Evolutionary conservation across 2,797 vertebrate species (phyloP).

Genomic region (Chlorospingus flavigularis): DNA sequence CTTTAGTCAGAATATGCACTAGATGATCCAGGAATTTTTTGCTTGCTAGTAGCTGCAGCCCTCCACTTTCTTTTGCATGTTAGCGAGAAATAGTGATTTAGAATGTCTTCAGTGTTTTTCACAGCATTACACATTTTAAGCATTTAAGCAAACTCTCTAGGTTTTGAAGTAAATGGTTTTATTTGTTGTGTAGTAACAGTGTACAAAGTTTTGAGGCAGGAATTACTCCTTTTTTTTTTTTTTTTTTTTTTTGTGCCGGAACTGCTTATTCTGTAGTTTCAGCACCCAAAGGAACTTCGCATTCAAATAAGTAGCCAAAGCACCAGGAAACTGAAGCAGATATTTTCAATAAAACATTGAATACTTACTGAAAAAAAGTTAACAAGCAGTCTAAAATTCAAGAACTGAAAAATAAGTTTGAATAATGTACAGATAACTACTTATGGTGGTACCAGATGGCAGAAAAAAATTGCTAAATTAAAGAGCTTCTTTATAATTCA

Average conservation of each 20-base stretch:
- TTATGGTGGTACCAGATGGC: neutral
- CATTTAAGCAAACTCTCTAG: neutral
- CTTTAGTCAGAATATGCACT: neutral
- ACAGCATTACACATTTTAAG: neutral
- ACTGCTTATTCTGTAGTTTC: neutral
- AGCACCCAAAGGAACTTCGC: neutral
- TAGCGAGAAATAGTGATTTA: neutral
- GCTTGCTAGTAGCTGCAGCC: neutral
- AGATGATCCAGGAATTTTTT: neutral
- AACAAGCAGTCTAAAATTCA: neutral
- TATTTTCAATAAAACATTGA: neutral
- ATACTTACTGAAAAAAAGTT: neutral
- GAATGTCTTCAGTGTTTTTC: neutral
- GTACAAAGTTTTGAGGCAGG: neutral
- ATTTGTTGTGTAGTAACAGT: neutral
- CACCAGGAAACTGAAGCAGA: neutral
- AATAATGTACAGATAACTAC: neutral
- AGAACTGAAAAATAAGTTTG: neutral
- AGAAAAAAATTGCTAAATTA: neutral
- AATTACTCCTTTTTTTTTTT: neutral
- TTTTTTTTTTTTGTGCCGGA: neutral
- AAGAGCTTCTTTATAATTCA: neutral
- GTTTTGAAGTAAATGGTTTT: neutral
- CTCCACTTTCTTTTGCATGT: neutral
- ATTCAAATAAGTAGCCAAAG: neutral